Conservation (phyloP, 2,113 vertebrate genomes). For the Phrynosoma platyrhinos region DNA sequence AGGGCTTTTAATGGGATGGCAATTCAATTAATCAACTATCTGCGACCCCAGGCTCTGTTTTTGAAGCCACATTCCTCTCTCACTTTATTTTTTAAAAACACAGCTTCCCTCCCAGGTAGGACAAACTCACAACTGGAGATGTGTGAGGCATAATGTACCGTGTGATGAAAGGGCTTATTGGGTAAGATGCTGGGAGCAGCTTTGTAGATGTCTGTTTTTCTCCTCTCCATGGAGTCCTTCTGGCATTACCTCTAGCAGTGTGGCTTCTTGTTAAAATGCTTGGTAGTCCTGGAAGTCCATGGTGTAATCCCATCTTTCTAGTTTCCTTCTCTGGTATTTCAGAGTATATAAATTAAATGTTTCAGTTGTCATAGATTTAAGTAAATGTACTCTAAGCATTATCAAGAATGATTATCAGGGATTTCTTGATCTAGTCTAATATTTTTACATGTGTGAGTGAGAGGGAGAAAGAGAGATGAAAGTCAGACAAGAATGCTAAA, state of each 20-base stretch:
- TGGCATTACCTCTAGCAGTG: background rate
- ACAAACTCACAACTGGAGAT: background rate
- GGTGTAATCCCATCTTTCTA: background rate
- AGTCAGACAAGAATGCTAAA: background rate
- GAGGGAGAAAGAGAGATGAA: background rate
- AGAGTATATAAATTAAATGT: background rate
- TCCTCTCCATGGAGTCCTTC: background rate
- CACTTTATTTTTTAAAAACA: background rate
- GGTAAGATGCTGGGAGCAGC: background rate
- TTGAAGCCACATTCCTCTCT: background rate
- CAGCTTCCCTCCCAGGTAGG: background rate
- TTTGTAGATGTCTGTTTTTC: background rate
- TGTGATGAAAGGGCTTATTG: background rate
- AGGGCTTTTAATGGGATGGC: background rate
- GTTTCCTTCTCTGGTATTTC: background rate
- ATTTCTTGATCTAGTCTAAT: background rate
- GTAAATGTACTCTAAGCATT: background rate
- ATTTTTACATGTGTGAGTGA: background rate
- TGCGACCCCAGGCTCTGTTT: background rate
- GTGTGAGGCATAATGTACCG: background rate
- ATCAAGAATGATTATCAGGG: too few relatives aligned
- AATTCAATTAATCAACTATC: background rate
- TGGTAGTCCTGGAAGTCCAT: background rate
- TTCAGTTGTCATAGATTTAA: background rate
- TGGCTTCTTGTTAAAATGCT: background rate